phyloP scores from a whole-genome alignment of 2,888 invertebrate species.

The Lapara coniferarum region DNA sequence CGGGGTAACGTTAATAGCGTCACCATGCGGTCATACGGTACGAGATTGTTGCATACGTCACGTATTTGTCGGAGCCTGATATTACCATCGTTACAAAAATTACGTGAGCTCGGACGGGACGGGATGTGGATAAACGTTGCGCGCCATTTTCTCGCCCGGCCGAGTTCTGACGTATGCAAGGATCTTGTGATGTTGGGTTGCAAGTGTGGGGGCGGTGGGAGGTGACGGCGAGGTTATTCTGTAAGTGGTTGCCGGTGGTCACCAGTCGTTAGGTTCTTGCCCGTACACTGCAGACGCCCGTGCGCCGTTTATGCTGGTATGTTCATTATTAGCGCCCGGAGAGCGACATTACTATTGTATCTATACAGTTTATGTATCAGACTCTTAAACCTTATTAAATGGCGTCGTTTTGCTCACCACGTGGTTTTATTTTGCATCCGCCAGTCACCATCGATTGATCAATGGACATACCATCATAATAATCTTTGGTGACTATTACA shows the following conservation, averaged over 20 bases:
- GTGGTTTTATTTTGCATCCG: slow-evolving; percentile 74
- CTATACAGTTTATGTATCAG: slow-evolving; percentile 63
- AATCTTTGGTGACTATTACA: slow-evolving; percentile 50
- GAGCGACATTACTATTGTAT: slow-evolving; percentile 52
- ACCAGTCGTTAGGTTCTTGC: slow-evolving; percentile 31
- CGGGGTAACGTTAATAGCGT: background rate
- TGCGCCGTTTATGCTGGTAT: slow-evolving; percentile 73
- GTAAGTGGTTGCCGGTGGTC: slow-evolving; percentile 35
- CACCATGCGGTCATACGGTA: too few species aligned
- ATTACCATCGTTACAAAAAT: too few species aligned
- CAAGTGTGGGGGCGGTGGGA: background rate
- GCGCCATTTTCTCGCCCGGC: too few species aligned
- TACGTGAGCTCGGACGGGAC: too few species aligned
- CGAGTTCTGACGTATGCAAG: background rate
- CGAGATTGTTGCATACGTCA: too few species aligned
- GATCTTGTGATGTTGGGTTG: too few species aligned
- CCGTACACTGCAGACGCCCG: slow-evolving; percentile 36
- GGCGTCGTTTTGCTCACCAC: slow-evolving; percentile 69
- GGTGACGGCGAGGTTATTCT: background rate
- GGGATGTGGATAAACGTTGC: too few species aligned
- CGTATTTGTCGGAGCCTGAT: too few species aligned
- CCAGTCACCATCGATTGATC: slow-evolving; percentile 49
- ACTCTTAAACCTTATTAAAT: slow-evolving; percentile 78
- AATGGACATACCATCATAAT: slow-evolving; percentile 78
- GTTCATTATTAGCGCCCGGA: slow-evolving; percentile 65